Base-by-base conservation (phyloP, 2,797 vertebrate species). In the Betta splendens region DNA sequence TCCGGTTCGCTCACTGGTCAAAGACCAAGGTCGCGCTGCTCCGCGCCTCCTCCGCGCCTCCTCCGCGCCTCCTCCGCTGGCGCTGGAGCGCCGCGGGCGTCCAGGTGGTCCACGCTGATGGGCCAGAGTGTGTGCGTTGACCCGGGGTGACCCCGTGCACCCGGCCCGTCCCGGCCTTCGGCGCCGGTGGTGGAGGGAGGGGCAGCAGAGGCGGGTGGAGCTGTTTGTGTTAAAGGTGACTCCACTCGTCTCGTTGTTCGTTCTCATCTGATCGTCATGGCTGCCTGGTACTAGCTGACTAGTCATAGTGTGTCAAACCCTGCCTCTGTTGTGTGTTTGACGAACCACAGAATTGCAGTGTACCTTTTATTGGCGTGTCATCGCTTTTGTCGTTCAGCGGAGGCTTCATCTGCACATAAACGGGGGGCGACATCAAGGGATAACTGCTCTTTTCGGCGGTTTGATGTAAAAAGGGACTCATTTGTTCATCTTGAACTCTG, bases 171-270 rank as follows among this genome's bases (percentile, higher is more conserved):
- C 29, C 44, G 42, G 9, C 13, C 58, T 42, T 76, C 64, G 56
- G 36, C 28, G 32, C 76, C 64, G 56, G 36, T 28, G 32, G 62
- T 61, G 58, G 74, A 70, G 63, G 52, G 70, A 72, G 74, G 60
- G 54, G 51, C 39, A 67, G 54, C 64, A 64, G 46, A 75, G 74
- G 59, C 69, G 36, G 39, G 64, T 39, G 44, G 48, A 48, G 35
- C 47, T 52, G 60, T 48, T 58, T 9, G 61, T 42, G 57, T 50
- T 69, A 83, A 87, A 89, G 85, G 85, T 87, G 85, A 87, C 77
- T 78, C 73, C n/a, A n/a, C n/a, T n/a, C n/a, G n/a, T n/a, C n/a
- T n/a, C n/a, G n/a, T n/a, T n/a, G n/a, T n/a, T n/a, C n/a, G n/a
- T n/a, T n/a, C n/a, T n/a, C n/a, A n/a, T n/a, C n/a, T n/a, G n/a